Base-by-base conservation (phyloP, 2,888 invertebrate genomes). In the Melikaiella ostensackeni region DNA sequence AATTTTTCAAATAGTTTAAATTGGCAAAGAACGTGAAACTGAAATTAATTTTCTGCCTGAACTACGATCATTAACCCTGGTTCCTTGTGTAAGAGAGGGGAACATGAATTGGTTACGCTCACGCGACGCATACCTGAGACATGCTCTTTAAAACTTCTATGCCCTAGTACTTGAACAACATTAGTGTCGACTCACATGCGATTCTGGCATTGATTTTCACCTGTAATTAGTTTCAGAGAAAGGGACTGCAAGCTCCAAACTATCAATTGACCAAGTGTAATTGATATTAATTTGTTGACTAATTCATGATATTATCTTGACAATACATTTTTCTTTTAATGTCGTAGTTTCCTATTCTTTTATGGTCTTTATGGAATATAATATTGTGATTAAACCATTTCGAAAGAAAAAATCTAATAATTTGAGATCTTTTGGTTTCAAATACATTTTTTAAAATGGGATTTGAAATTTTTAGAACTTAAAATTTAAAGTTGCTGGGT, bases 11-110 rank as follows among this genome's bases (percentile, higher is more conserved):
- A 78, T 77, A 55, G 81, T 81, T 84, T 81, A 82, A 82, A 82
- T 81, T 77, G 79, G 75, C 77, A 79, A 76, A 79, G 77, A 81
- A 80, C 38, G 81, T 78, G 77, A 79, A 79, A 78, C 76, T 78
- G 82, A 82, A 85, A 85, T 85, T 85, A 84, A 85, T 85, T 85
- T 85, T 79, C 79, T 74, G 30, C 82, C 78, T 81, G 79, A 82
- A 82, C 82, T 81, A 79, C 78, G 82, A 83, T 82, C 80, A 77
- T 81, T 81, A 83, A 80, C 78, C 77, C 80, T 70, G 76, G 76
- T 66, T 78, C 79, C 50, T 46, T 50, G 76, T 61, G 66, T 75
- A 81, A 79, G 76, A 38, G 77, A 74, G 55, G 70, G 74, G 38
- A 76, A 70, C 50, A 63, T 73, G 78, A 84, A 84, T 82, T 79